These are phyloP conservation scores for Heteropelma amictum DNA, from an alignment of 2,888 invertebrate species.

Conservation along the genomic window DNA sequence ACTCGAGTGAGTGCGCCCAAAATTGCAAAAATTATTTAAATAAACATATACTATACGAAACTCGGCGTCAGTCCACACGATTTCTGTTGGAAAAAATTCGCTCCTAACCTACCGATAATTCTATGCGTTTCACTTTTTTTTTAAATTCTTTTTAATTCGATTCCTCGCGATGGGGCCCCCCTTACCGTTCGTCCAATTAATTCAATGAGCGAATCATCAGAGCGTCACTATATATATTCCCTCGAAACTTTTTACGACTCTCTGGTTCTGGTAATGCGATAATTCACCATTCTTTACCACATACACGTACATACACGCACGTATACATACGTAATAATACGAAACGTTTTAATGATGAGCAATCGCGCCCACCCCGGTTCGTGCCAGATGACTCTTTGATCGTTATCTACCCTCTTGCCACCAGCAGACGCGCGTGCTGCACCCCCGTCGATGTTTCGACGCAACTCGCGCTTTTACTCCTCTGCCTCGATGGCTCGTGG, in stretches of 20 bases:
- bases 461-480: conserved; percentile 15
- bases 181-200: conserved; percentile 66
- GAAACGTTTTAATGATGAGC: conserved; percentile 71
- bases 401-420: conserved; percentile 76
- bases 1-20: neutral
- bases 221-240: conserved; percentile 49
- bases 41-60: neutral
- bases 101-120: neutral
- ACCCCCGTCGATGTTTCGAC: conserved; percentile 56
- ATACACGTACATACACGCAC: neutral
- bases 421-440: conserved; percentile 69
- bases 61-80: too few species aligned
- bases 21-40: neutral
- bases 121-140: neutral
- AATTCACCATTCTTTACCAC: neutral
- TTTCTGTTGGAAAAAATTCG: too few species aligned
- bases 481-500: conserved; percentile 7
- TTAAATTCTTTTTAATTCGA: neutral
- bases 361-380: conserved; percentile 54
- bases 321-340: conserved; percentile 51
- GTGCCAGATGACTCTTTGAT: conserved; percentile 76
- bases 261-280: neutral
- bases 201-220: conserved; percentile 74
- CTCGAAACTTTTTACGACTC: conserved; percentile 19
- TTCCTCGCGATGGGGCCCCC: neutral